Base-by-base conservation (phyloP, 2,113 vertebrate species). In the Eptatretus burgeri region DNA sequence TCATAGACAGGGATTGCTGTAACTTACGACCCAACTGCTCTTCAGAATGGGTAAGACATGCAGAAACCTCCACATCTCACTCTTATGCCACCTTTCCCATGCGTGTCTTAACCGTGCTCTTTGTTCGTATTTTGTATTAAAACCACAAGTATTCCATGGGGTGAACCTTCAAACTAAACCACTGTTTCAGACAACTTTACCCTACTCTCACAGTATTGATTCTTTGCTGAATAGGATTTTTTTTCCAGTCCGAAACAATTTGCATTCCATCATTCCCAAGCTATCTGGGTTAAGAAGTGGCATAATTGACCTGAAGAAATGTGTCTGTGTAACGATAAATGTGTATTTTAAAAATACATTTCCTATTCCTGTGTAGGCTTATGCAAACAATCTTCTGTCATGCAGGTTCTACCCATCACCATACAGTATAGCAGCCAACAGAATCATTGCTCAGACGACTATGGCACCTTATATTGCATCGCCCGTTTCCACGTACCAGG, bases 401-500 rank as follows among this genome's bases (percentile, higher is more conserved):
- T 69, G 70, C 81, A 91, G 87, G 79, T 91, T 94, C 80, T 91
- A 89, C 79, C 85, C 85, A 71, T 84, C 87, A 77, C 86, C 86
- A 74, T 91, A 93, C 82, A 91, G 84, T 78, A 86, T 93, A 74
- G 83, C 86, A 78, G 83, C 87, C 77, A 94, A 89, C 78, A 84
- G 86, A 77, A 94, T 94, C 85, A 94, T 94, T 74, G 82, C 87
- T 78, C 87, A 93, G 80, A 85, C 86, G 77, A 87, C 85, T 74
- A 81, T 94, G 80, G 85, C 86, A 62, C 85, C 86, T 73, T 89
- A 89, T 81, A 91, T 89, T 79, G 82, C 85, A 78, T 86, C 85
- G 73, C 87, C 87, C 71, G 83, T 93, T 72, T 93, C 86, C 70
- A 91, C 84, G 78, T 93, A 89, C 82, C 88, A 91, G 84, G 86